phyloP scores from a whole-genome alignment of 2,797 vertebrate species.

The Enteromius unitaeniatus region DNA sequence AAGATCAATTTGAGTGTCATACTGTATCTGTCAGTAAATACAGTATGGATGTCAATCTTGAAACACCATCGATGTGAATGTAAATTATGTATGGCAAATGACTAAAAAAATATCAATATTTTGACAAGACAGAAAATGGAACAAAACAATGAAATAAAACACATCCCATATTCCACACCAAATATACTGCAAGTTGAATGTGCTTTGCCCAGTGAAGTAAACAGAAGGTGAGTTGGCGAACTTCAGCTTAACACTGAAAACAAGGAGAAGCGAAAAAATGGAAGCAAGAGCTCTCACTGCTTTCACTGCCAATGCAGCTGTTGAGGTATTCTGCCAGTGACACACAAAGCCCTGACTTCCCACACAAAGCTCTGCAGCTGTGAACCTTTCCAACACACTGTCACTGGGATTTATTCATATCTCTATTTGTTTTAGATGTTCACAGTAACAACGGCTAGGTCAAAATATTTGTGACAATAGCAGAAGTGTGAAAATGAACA shows the following conservation, averaged over 20 bases:
- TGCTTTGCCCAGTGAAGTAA: not conserved
- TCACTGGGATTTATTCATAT: constrained; percentile 46
- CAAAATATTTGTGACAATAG: constrained; percentile 23
- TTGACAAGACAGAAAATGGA: not conserved
- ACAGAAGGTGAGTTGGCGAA: constrained; percentile 43
- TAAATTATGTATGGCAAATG: not conserved
- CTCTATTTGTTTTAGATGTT: constrained; percentile 29
- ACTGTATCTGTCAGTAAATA: not conserved
- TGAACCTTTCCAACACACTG: constrained; percentile 35
- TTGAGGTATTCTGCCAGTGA: constrained; percentile 65
- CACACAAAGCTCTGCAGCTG: constrained; percentile 62
- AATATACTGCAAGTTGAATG: constrained; percentile 5
- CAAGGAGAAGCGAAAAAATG: constrained; percentile 56
- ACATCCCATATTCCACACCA: not conserved
- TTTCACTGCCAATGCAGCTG: constrained; percentile 61
- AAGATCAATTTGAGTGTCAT: not conserved
- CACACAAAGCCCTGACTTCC: constrained; percentile 61
- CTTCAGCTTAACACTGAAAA: constrained; percentile 50
- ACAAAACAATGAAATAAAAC: constrained; percentile 18
- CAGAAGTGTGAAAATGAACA: not conserved
- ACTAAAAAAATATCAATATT: constrained; percentile 10
- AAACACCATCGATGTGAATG: not conserved
- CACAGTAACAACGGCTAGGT: not conserved
- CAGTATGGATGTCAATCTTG: not conserved
- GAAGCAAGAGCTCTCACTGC: constrained; percentile 55